Base-by-base conservation (phyloP, 2,888 invertebrate genomes). In the Geotrupes spiniger region DNA sequence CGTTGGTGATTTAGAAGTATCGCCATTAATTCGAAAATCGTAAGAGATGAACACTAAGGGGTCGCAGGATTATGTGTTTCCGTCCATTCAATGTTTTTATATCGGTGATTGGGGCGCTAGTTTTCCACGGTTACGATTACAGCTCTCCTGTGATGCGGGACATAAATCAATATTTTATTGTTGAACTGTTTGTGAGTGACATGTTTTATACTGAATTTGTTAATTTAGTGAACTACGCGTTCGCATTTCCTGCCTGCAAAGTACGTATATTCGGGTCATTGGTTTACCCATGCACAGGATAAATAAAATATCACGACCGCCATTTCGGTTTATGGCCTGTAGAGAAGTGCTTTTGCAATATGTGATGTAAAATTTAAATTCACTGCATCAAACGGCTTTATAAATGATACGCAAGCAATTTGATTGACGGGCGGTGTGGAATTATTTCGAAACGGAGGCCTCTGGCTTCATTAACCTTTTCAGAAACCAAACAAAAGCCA, bases 101-200 rank as follows among this genome's bases (percentile, higher is more conserved):
- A 60, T 62, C 55, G 54, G 48, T 46, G 58, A 62, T 62, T 58
- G 58, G 54, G 53, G 54, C 49, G 26, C 15, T 40, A 36, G 49
- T 54, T 47, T 45, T 49, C 50, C 52, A 51, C 43, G 39, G 63
- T 64, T 65, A 63, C 64, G 63, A 65, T 63, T 63, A 63, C 63
- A 57, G 58, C 53, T 62, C 58, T 62, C 58, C 61, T 58, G 61
- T 55, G 56, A 57, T 57, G 54, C 52, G 49, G 53, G 48, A 31
- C 58, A 65, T 68, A 64, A 69, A 67, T 69, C 67, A 67, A 65
- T 67, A 65, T 67, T 68, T 67, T 68, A 69, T 68, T 65, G 65
- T 63, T 61, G 57, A 53, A 54, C 58, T 59, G 59, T 60, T 62
- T 60, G 62, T 62, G 62, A 62, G 58, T 65, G 64, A 65, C 65